phyloP scores from a whole-genome alignment of 2,113 vertebrate genomes.

The Gobiocypris rarus region DNA sequence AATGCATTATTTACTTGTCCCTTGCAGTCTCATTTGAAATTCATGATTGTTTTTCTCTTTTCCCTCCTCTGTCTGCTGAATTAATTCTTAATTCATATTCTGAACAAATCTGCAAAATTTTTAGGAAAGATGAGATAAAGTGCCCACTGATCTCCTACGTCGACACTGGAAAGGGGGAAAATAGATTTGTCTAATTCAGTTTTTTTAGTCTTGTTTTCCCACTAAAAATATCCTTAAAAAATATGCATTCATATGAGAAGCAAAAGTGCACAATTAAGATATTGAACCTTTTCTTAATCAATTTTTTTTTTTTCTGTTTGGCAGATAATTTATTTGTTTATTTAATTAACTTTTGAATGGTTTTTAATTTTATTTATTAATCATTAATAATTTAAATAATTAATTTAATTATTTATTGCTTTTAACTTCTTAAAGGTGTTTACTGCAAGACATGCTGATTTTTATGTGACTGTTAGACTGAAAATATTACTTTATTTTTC shows the following conservation, averaged over 20 bases:
- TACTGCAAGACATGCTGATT: no score
- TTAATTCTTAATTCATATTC: not conserved
- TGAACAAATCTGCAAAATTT: not conserved
- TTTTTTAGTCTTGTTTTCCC: not conserved
- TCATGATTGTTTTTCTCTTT: not conserved
- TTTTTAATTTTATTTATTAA: no score
- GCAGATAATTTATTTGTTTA: not conserved
- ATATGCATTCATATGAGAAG: no score
- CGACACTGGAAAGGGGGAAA: not conserved
- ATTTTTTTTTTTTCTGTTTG: not conserved
- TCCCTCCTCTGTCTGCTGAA: not conserved
- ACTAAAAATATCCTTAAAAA: not conserved
- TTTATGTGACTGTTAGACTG: not conserved
- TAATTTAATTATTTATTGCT: no score
- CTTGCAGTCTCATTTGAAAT: not conserved
- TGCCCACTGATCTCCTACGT: not conserved
- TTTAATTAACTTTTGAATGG: no score
- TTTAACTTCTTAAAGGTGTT: no score
- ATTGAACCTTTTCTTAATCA: no score
- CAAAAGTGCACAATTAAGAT: no score
- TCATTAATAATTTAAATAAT: no score
- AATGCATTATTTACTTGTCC: constrained; percentile 36
- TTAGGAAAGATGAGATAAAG: not conserved
- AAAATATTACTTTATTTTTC: not conserved
- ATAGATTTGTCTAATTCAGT: not conserved